Conservation (phyloP, 30 jellyfish, hydroid and myxozoan genomes). For the Aurelia aurita complex sp. Pacific region DNA sequence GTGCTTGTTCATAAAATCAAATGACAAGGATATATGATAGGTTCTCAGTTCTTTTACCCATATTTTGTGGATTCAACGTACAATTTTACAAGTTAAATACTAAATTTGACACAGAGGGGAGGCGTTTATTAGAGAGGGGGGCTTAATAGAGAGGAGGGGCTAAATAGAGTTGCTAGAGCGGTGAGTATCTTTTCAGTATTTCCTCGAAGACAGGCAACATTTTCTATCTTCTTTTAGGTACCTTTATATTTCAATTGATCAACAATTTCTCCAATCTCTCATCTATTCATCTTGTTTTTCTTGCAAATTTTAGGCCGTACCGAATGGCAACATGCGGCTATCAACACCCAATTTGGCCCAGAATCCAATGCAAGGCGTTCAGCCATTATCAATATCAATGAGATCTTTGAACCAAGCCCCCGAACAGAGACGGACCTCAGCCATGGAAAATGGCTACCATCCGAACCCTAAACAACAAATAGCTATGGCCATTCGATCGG, state of each 20-base stretch:
- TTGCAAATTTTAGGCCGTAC: conserved; percentile 37
- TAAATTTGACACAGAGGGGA: not conserved
- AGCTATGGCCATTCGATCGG: conserved; percentile 97
- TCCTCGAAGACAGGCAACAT: not conserved
- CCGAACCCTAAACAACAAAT: conserved; percentile 86
- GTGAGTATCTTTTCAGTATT: not conserved
- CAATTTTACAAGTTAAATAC: no score
- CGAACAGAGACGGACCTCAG: conserved; percentile 54
- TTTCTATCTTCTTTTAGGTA: no score
- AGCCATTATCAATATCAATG: conserved; percentile 76
- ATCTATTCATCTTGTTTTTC: not conserved
- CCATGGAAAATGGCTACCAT: conserved; percentile 60
- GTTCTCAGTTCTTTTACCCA: no score
- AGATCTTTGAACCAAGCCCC: conserved; percentile 72
- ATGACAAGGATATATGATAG: no score
- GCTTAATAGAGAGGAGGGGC: no score
- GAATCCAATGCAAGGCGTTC: conserved; percentile 73
- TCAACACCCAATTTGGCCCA: conserved; percentile 84
- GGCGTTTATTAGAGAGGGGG: not conserved
- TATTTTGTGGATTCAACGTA: no score
- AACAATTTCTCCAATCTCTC: no score
- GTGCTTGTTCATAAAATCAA: no score
- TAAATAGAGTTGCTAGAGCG: not conserved
- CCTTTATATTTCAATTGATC: no score
- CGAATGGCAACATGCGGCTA: conserved; percentile 75